Evolutionary conservation across 2,888 invertebrate genomes (phyloP).

Genomic region (Dastarcus helophoroides): DNA sequence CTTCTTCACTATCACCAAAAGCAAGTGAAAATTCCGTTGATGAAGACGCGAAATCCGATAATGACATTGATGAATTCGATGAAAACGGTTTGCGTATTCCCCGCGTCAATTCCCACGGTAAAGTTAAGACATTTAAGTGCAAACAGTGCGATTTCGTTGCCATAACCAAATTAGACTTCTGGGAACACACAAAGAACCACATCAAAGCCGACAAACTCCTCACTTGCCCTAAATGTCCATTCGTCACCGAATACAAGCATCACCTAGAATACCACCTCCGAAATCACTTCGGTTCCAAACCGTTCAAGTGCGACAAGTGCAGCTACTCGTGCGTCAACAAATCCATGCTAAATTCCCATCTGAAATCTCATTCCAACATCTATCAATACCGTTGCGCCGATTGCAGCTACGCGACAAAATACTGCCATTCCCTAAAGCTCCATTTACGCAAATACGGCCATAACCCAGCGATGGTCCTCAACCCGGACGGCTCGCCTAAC

Average conservation of each 20-base stretch:
- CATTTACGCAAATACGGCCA: conserved; percentile 90
- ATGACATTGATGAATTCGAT: conserved; percentile 39
- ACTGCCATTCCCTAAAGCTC: conserved; percentile 92
- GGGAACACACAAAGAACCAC: conserved; percentile 84
- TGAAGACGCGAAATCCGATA: conserved; percentile 40
- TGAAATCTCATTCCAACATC: conserved; percentile 87
- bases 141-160: conserved; percentile 83
- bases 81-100: conserved; percentile 46
- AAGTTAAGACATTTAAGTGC: conserved; percentile 82
- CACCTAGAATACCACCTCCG: conserved; percentile 94
- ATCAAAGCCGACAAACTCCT: conserved; percentile 89
- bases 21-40: conserved; percentile 31
- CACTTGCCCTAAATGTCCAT: conserved; percentile 85
- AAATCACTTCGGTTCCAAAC: conserved; percentile 91
- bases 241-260: conserved; percentile 98
- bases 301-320: conserved; percentile 87
- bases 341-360: conserved; percentile 97
- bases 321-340: conserved; percentile 91
- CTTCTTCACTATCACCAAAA: conserved; percentile 21
- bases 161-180: conserved; percentile 81
- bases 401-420: conserved; percentile 94
- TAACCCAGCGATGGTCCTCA: conserved; percentile 79
- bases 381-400: conserved; percentile 89
- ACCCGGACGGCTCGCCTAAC: conserved; percentile 81
- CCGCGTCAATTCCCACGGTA: conserved; percentile 60